These are phyloP conservation scores for Paracentrotus lividus DNA, from an alignment of 53 echinoderm and acorn worm genomes.

Conservation along the genomic window DNA sequence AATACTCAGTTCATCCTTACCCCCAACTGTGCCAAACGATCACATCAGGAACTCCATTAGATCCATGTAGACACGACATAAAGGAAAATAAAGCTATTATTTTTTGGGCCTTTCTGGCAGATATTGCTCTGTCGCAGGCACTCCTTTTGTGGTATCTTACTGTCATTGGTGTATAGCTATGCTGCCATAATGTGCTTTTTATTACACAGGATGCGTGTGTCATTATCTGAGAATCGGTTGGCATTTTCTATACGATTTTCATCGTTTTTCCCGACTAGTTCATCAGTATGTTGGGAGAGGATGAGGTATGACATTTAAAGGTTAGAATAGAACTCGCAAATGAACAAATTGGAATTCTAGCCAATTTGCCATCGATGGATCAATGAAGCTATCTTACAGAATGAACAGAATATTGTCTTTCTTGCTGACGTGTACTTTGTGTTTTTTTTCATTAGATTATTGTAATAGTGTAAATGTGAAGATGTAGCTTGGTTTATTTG, in stretches of 20 bases:
- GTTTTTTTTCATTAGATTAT: neutral
- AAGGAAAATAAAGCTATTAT: conserved; percentile 39
- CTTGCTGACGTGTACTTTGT: neutral
- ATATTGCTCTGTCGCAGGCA: conserved; percentile 18
- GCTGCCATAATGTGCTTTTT: conserved; percentile 63
- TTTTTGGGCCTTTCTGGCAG: neutral
- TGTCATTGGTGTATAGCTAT: conserved; percentile 30
- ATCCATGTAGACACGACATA: conserved; percentile 20
- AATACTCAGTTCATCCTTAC: conserved; percentile 22
- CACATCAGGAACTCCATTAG: conserved; percentile 36
- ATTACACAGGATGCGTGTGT: conserved; percentile 57
- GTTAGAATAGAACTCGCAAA: conserved; percentile 2
- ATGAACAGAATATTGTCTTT: neutral
- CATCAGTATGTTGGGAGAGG: conserved; percentile 34
- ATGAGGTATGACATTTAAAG: conserved; percentile 53
- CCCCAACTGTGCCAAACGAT: neutral
- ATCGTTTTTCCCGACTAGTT: conserved; percentile 33
- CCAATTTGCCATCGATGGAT: neutral
- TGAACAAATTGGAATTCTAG: neutral
- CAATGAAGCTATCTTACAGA: neutral
- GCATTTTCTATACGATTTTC: conserved; percentile 43
- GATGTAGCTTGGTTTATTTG: neutral
- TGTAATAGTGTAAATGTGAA: neutral
- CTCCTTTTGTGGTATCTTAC: conserved; percentile 20
- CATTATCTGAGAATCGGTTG: conserved; percentile 53